Evolutionary conservation across 2,888 invertebrate species (phyloP).

Genomic region (Drosophila sordidula): DNA sequence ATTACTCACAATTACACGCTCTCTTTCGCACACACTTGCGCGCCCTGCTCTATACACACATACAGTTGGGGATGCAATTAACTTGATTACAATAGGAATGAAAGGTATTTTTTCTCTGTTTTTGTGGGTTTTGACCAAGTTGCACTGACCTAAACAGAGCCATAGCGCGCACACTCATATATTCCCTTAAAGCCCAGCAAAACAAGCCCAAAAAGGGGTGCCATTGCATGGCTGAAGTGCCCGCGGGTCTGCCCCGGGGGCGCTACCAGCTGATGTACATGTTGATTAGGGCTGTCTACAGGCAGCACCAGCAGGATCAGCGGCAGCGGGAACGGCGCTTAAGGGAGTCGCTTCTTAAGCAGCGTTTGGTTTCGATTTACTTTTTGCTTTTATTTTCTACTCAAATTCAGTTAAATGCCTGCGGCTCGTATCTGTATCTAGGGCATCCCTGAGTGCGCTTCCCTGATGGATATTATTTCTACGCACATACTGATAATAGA

Average conservation of each 20-base stretch:
- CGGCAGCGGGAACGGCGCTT: slow-evolving; percentile 6
- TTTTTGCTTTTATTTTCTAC: slow-evolving; percentile 63
- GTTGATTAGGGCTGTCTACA: slow-evolving; percentile 52
- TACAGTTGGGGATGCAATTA: slow-evolving; percentile 61
- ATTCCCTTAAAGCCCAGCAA: background rate
- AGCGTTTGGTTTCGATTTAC: slow-evolving; percentile 42
- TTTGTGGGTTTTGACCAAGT: slow-evolving; percentile 11
- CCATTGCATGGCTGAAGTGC: slow-evolving; percentile 12
- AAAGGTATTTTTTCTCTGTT: slow-evolving; percentile 21
- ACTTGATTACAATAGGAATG: slow-evolving; percentile 71
- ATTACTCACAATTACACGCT: slow-evolving; percentile 75
- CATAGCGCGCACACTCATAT: background rate
- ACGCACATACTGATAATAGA: slow-evolving; percentile 67
- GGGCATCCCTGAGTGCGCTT: slow-evolving; percentile 53
- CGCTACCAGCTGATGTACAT: slow-evolving; percentile 37
- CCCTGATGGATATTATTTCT: slow-evolving; percentile 63
- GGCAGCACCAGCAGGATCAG: slow-evolving; percentile 27
- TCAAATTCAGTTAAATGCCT: slow-evolving; percentile 76
- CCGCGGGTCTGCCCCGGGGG: slow-evolving; percentile 11
- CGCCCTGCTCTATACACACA: slow-evolving; percentile 3
- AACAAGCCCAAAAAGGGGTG: slow-evolving; percentile 40
- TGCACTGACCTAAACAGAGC: slow-evolving; percentile 15
- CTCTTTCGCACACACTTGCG: slow-evolving; percentile 31
- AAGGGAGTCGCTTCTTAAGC: slow-evolving; percentile 40
- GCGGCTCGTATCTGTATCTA: slow-evolving; percentile 61